Base-by-base conservation (phyloP, 2,113 vertebrate species). In the Haemorhous mexicanus region DNA sequence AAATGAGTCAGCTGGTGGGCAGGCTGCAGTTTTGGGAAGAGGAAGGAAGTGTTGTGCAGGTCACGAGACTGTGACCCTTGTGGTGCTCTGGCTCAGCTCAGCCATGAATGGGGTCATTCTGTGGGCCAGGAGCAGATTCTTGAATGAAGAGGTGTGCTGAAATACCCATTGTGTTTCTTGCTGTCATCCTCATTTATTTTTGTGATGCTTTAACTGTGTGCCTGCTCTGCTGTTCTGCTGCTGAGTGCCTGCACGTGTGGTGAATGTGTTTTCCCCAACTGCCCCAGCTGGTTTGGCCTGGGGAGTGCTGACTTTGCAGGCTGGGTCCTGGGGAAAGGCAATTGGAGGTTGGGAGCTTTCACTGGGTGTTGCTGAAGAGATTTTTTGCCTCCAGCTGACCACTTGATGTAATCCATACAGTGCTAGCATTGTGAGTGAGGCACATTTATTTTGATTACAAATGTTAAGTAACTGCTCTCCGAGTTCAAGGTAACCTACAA, bases 231-330 rank as follows among this genome's bases (percentile, higher is more conserved):
- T 33, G 5, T 66, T 77, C 11, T 24, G 4, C 39, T 83, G 56
- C 58, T 33, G 33, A 84, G 44, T 70, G 66, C 14, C 46, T 75
- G 53, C 27, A 55, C 2, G 1, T 0, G 1, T 35, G 24, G 24
- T 61, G 46, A 78, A 26, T 0, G 0, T 3, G 1, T 39, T 41
- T 94, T 70, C 26, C 44, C 16, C 24, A 46, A 7, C 4, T 1
- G 8, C 61, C 41, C 32, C 27, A 20, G 53, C 49, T 80, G 26
- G 24, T 90, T 77, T 79, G 79, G 44, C 28, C 28, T 58, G 43
- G 27, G 35, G 24, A 56, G 20, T 66, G 67, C 66, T 44, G 27
- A 47, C 39, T 76, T 27, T 74, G 68, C 30, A 63, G n/a, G 35
- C 28, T 4, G 9, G 41, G 33, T 80, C 27, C 16, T 80, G 56